These are phyloP conservation scores for Uria aalge DNA, from an alignment of 2,113 vertebrate genomes.

Conservation along the genomic window DNA sequence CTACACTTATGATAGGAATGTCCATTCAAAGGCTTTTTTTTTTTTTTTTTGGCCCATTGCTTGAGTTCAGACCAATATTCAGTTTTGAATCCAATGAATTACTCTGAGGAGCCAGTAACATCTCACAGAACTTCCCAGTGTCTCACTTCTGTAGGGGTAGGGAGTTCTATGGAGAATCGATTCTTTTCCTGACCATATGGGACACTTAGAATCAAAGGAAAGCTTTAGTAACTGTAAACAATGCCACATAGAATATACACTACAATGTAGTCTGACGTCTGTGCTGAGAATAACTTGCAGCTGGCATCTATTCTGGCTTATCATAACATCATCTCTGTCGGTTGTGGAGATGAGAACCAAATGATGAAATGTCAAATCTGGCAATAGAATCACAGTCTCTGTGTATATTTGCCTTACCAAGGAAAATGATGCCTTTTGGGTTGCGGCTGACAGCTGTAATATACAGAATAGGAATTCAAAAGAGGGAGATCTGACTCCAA, in stretches of 20 bases:
- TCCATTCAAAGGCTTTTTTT: not conserved
- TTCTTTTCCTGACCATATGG: constrained; percentile 42
- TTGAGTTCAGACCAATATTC: not conserved
- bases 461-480: not conserved
- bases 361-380: constrained; percentile 42
- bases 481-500: not conserved
- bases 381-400: not conserved
- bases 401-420: constrained; percentile 45
- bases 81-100: not conserved
- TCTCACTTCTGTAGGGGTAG: not conserved
- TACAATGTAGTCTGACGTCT: constrained; percentile 42
- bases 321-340: constrained; percentile 49
- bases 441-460: not conserved
- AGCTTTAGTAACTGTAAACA: constrained; percentile 48
- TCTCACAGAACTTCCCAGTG: not conserved
- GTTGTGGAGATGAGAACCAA: constrained; percentile 47
- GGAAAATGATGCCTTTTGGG: constrained; percentile 34
- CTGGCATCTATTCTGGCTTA: constrained; percentile 62
- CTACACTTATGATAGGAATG: not conserved
- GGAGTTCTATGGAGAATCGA: not conserved
- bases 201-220: constrained; percentile 43
- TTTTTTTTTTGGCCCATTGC: not conserved
- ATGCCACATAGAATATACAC: not conserved
- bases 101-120: not conserved
- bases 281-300: constrained; percentile 67